A percentile compares a stretch with the other conserved stretches of the same genome.
phyloP scores from a whole-genome alignment of 2,888 invertebrate genomes.

The Hypomecis punctinalis region DNA sequence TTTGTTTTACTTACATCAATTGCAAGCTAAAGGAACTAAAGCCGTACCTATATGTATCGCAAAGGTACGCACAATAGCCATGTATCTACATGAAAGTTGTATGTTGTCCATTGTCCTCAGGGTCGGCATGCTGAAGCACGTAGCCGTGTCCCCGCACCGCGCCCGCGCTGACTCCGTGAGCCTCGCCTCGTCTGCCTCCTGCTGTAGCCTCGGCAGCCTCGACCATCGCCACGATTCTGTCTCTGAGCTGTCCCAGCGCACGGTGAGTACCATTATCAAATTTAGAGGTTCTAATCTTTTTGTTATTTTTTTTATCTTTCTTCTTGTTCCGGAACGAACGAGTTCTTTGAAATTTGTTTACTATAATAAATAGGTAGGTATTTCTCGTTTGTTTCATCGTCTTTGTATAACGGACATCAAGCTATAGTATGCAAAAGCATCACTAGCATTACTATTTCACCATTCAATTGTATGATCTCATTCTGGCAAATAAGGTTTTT shows the following conservation, averaged over 20 bases:
- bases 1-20: too few relatives aligned
- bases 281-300: neutral
- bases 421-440: too few relatives aligned
- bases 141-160: slow-evolving; percentile 94
- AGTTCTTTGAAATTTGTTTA: too few relatives aligned
- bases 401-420: too few relatives aligned
- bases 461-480: too few relatives aligned
- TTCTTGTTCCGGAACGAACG: neutral
- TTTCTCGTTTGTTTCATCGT: too few relatives aligned
- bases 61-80: too few relatives aligned
- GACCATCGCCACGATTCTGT: slow-evolving; percentile 86
- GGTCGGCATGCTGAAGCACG: slow-evolving; percentile 93
- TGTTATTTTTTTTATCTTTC: neutral
- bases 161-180: slow-evolving; percentile 94
- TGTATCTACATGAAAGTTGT: too few relatives aligned
- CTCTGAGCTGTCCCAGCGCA: slow-evolving; percentile 73
- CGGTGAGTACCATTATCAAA: slow-evolving; percentile 60
- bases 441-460: too few relatives aligned
- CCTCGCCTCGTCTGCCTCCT: slow-evolving; percentile 89
- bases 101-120: slow-evolving; percentile 29
- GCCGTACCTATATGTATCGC: too few relatives aligned
- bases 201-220: slow-evolving; percentile 89
- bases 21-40: too few relatives aligned
- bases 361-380: neutral
- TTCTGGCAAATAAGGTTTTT: too few relatives aligned